A percentile compares a stretch with the other conserved stretches of the same genome.
Evolutionary conservation across 2,113 vertebrate genomes (phyloP).

Genomic region (Falco punctatus): DNA sequence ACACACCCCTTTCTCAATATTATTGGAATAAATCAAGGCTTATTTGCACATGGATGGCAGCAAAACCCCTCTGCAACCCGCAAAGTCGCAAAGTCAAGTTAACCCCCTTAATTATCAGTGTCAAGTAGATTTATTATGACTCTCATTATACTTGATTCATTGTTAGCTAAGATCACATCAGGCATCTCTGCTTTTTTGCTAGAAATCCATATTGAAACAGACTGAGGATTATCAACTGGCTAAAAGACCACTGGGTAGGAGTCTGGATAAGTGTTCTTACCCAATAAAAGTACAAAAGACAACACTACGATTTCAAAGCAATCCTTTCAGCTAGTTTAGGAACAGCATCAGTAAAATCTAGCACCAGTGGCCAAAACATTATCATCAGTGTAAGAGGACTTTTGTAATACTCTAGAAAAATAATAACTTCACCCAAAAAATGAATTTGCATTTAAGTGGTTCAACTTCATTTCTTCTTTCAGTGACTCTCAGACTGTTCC

Average conservation of each 20-base stretch:
- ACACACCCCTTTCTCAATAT: neutral
- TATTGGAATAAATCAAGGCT: conserved; percentile 24
- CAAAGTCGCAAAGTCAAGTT: conserved; percentile 24
- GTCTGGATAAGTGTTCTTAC: neutral
- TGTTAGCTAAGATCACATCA: neutral
- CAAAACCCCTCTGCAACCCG: neutral
- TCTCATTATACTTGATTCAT: neutral
- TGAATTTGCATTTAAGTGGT: neutral
- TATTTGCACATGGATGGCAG: neutral
- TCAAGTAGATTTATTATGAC: neutral
- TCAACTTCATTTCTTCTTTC: neutral
- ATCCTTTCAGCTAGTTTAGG: neutral
- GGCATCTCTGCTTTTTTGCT: neutral
- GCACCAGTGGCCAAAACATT: neutral
- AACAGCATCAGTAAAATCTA: neutral
- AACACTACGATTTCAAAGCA: neutral
- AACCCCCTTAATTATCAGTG: neutral
- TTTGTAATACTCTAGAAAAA: neutral
- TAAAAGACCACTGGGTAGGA: neutral
- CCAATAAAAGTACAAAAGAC: neutral
- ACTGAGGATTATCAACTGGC: neutral
- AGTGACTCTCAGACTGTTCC: neutral
- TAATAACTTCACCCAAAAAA: neutral
- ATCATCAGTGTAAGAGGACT: neutral
- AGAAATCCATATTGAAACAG: neutral